phyloP scores from a whole-genome alignment of 2,888 invertebrate genomes.

The Drosophila anceps region DNA sequence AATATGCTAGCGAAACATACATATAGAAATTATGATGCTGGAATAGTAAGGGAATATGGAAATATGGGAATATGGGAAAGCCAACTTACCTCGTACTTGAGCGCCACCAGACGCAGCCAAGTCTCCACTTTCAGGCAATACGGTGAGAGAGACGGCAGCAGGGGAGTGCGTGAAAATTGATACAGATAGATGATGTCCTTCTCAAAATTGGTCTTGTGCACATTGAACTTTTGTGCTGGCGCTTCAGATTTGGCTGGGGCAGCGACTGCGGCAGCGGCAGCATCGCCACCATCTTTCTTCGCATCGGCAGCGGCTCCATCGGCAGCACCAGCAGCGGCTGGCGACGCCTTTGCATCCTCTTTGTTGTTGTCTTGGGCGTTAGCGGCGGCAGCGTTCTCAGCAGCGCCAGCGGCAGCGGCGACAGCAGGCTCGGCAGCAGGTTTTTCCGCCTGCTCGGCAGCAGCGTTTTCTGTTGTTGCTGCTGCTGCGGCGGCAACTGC shows the following conservation, averaged over 20 bases:
- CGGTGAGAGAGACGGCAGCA: constrained; percentile 95
- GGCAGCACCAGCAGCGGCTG: constrained; percentile 75
- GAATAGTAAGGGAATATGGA: constrained; percentile 33
- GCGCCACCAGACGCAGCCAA: constrained; percentile 95
- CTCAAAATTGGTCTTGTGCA: constrained; percentile 95
- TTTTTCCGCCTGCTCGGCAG: constrained; percentile 64
- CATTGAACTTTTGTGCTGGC: constrained; percentile 91
- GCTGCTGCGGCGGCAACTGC: constrained; percentile 82
- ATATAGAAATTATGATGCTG: constrained; percentile 23
- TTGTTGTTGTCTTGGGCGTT: constrained; percentile 85
- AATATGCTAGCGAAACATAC: constrained; percentile 31
- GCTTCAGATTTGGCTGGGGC: constrained; percentile 87
- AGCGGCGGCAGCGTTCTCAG: constrained; percentile 66
- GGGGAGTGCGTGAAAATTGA: constrained; percentile 96
- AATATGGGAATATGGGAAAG: constrained; percentile 38
- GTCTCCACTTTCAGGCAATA: constrained; percentile 98
- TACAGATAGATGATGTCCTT: constrained; percentile 97
- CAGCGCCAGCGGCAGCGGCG: constrained; percentile 57
- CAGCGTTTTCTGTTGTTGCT: constrained; percentile 80
- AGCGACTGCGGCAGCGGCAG: constrained; percentile 86
- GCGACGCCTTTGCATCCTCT: constrained; percentile 86
- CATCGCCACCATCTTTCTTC: constrained; percentile 86
- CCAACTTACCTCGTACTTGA: constrained; percentile 94
- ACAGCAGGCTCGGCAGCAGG: constrained; percentile 84
- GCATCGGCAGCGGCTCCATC: constrained; percentile 77